A percentile compares a stretch with the other conserved stretches of the same genome.
Conservation (phyloP, 2,797 vertebrate species). For the Rhabdophis nuchalis region DNA sequence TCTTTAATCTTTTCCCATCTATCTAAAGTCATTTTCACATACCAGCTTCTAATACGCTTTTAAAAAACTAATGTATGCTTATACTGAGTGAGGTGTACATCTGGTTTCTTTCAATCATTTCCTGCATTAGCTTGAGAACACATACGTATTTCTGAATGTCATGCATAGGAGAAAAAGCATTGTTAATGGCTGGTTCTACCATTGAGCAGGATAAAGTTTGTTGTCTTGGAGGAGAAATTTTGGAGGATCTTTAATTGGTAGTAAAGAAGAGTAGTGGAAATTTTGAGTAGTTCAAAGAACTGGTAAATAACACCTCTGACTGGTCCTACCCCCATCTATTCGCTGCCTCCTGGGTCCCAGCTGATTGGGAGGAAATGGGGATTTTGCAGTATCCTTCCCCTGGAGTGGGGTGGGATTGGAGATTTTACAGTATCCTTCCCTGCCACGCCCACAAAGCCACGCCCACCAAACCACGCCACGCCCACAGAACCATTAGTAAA, state of each 20-base stretch:
- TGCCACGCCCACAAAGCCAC: no score
- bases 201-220: background rate
- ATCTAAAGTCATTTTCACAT: background rate
- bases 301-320: no score
- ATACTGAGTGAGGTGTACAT: background rate
- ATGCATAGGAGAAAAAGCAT: no score
- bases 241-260: background rate
- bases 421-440: no score
- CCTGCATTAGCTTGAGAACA: background rate
- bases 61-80: background rate
- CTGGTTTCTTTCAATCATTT: background rate
- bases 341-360: no score
- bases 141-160: background rate
- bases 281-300: no score
- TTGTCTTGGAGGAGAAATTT: background rate
- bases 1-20: background rate
- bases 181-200: background rate
- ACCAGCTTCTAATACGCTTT: background rate
- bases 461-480: no score
- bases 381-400: no score
- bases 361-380: no score
- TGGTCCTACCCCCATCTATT: no score
- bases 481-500: no score
- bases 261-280: background rate
- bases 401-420: no score